A percentile compares a stretch with the other conserved stretches of the same genome.
Conservation (phyloP, 2,113 vertebrate species). For the Otis tarda region DNA sequence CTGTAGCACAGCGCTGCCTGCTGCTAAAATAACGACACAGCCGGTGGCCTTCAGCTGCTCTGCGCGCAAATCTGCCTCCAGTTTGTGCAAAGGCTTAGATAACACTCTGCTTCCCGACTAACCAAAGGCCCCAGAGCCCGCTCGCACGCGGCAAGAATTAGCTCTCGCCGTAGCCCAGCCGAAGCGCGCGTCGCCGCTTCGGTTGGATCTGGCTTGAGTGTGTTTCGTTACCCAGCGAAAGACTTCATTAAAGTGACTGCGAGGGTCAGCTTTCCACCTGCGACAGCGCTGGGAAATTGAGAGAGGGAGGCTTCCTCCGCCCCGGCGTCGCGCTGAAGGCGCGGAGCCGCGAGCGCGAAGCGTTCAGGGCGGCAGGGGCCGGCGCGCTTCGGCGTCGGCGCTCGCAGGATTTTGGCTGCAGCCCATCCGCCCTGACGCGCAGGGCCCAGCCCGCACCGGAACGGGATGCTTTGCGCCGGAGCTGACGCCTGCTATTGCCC, state of each 20-base stretch:
- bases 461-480: neutral
- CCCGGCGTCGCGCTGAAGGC: accelerated
- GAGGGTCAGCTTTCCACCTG: neutral
- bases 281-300: neutral
- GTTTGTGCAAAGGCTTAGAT: neutral
- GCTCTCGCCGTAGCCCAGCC: neutral
- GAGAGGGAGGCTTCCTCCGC: neutral
- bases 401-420: neutral
- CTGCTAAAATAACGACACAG: constrained; percentile 63
- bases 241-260: neutral
- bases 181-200: neutral
- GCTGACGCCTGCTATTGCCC: neutral
- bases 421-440: accelerated
- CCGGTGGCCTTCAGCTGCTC: constrained; percentile 18
- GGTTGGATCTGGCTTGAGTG: neutral
- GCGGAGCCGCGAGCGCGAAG: neutral
- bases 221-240: neutral
- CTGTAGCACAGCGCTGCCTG: constrained; percentile 68
- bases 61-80: neutral
- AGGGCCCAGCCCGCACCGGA: accelerated
- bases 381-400: accelerated
- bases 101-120: neutral
- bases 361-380: too few relatives aligned
- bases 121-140: neutral
- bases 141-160: neutral